Evolutionary conservation across 2,113 vertebrate genomes (phyloP).

Genomic region (Lathamus discolor): DNA sequence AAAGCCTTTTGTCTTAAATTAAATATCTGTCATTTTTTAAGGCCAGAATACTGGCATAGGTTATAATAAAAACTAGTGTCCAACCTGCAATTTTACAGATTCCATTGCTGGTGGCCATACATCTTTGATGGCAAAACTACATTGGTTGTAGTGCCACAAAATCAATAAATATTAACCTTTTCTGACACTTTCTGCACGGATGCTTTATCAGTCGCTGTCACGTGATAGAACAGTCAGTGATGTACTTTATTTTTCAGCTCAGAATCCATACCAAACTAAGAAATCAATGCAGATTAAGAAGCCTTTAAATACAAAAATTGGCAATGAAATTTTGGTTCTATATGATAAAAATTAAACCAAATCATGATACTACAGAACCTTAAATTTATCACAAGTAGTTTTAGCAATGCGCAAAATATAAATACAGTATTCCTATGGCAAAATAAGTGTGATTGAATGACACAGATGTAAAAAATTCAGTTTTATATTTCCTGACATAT

Average conservation of each 20-base stretch:
- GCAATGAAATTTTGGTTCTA: conserved; percentile 48
- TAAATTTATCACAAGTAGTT: neutral
- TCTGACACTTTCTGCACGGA: conserved; percentile 74
- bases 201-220: conserved; percentile 76
- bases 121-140: conserved; percentile 76
- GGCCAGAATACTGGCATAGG: conserved; percentile 52
- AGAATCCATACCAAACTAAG: conserved; percentile 74
- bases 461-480: neutral
- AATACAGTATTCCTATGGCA: neutral
- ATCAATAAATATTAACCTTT: conserved; percentile 85
- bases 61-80: conserved; percentile 65
- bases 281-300: conserved; percentile 75
- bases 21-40: conserved; percentile 68
- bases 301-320: conserved; percentile 66
- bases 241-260: conserved; percentile 70
- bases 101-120: conserved; percentile 73
- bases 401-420: neutral
- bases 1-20: conserved; percentile 64
- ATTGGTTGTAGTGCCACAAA: conserved; percentile 74
- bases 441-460: neutral
- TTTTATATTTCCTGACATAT: neutral
- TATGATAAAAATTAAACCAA: conserved; percentile 6
- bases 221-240: conserved; percentile 71
- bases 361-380: neutral
- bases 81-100: conserved; percentile 69